Base-by-base conservation (phyloP, 2,113 vertebrate genomes). In the Psittacula cyanocephala region DNA sequence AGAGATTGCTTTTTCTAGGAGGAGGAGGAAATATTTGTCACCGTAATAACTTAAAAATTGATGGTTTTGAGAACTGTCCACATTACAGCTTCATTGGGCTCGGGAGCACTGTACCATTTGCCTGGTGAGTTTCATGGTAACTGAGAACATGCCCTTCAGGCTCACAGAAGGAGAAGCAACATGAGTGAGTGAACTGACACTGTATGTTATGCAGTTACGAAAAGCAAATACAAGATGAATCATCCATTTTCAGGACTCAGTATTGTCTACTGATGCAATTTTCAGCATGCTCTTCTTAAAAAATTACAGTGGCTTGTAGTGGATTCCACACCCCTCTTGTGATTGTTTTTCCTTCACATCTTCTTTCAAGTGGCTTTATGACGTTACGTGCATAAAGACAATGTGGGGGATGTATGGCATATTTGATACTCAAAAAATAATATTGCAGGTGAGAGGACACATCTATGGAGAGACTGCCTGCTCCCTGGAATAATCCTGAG, bases 1-100 rank as follows among this genome's bases (percentile, higher is more conserved):
- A 94, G 76, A 89, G 87, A 91, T 59, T 84, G 37, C 27, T 85
- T 92, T 94, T 83, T 72, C 60, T 75, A 55, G 20, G 20, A 92
- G 35, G 6, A 71, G 46, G 3, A 81, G 52, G 74, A 79, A 93
- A 81, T 67, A 76, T 88, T 96, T 94, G 29, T 89, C 78, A 95
- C 78, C 88, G 63, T 89, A 95, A 81, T 84, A 91, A 91, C 46
- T 72, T 84, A 55, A 88, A 96, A 96, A 83, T 5, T 63, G 17
- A 81, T 77, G 50, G n/a, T 87, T 96, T 79, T 6, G 8, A 79
- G 70, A 88, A 17, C 39, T 83, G 44, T 68, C 50, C 2, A 1
- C 28, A 44, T 62, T 52, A 59, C 28, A 13, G 20, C 83, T 59
- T 92, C 3, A 2, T 7, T 44, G 57, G 91, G 57, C 80, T 89